Evolutionary conservation across 37 sponge, comb jelly and placozoan genomes (phyloP), one percentile per base, ranked within the genome.

Genomic region (Halisarca cf. caerulea): DNA sequence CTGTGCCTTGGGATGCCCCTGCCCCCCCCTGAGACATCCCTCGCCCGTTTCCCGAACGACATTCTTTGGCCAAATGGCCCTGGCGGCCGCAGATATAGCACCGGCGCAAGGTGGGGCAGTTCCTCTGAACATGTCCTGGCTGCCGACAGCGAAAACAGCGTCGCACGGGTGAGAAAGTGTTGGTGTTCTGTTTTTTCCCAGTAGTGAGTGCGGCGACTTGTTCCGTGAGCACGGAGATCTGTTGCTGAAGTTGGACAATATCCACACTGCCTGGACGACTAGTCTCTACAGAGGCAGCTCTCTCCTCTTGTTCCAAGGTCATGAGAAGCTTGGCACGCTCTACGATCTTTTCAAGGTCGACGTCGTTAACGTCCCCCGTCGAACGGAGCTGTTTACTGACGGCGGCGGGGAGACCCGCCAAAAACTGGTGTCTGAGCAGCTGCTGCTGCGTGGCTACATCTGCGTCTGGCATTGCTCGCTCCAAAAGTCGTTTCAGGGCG

Each of bases 381-480:
- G 55, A 83, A 66, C 71, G 72, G 18, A 86, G 27, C 81, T 85
- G 86, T 20, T 27, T 34, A 28, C 86, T 72, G 21, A 84, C 59
- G 25, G 53, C 24, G 32, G 18, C 44, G 7, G 90, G 86, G 18
- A 86, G 47, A 38, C 86, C 90, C 6, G 68, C 83, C 6, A 85
- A 59, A 33, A 86, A 90, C 57, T 85, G 90, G 57, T 90, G 90
- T 85, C 58, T n/a, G n/a, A n/a, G n/a, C 8, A 88, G 51, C 53
- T 80, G 85, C 8, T 80, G 51, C 30, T 41, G 38, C 17, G 85
- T 79, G 23, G 18, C 72, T 7, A 32, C 55, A 2, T 80, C 85
- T 33, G 83, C 27, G 33, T 28, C 82, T 69, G 90, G 85, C 90
- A 89, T 89, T 18, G 85, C 90, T 70, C 81, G 85, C 21, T 85